Base-by-base conservation (phyloP, 2,888 invertebrate species). In the Scaptomyza caliginosa region DNA sequence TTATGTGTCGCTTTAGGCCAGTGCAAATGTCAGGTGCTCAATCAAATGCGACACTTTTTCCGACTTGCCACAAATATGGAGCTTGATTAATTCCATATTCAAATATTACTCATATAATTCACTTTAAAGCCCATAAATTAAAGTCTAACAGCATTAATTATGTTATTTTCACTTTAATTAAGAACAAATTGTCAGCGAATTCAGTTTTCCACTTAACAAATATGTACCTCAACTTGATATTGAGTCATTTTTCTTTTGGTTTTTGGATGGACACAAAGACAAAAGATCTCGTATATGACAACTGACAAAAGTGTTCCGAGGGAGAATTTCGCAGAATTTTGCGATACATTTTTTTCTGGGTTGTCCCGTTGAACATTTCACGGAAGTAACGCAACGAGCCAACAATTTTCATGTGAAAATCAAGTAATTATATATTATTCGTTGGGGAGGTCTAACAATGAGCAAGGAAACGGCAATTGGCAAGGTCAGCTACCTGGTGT, bases 1-100 rank as follows among this genome's bases (percentile, higher is more conserved):
- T 68, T 54, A 51, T 67, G 66, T 56, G 52, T 69, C 56, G 43
- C 54, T 67, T 28, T 49, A 63, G 56, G 56, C 43, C 42, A 46
- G 48, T 74, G 82, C 64, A 55, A 81, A 74, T 81, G 82, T 65
- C 72, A 68, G 75, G 32, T 62, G 67, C 72, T 85, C 82, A 67
- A 78, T 81, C 79, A 82, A 56, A 38, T 55, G 54, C 49, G 62
- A 26, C 40, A 34, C 38, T 56, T 32, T 32, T 19, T 39, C 43
- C 28, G 30, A 16, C n/a, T 10, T 49, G 43, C 23, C 23, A 4
- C 11, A 17, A 16, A 26, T 43, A 26, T 11, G 45, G 17, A 28
- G 13, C 13, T 46, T n/a, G 30, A 54, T 64, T 32, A 42, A 51
- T 45, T 39, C 17, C 21, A 13, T 21, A 11, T 24, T 19, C 13